Evolutionary conservation across 2,113 vertebrate species (phyloP), one percentile per base, ranked within the genome.

Genomic region (Polypterus bichir): DNA sequence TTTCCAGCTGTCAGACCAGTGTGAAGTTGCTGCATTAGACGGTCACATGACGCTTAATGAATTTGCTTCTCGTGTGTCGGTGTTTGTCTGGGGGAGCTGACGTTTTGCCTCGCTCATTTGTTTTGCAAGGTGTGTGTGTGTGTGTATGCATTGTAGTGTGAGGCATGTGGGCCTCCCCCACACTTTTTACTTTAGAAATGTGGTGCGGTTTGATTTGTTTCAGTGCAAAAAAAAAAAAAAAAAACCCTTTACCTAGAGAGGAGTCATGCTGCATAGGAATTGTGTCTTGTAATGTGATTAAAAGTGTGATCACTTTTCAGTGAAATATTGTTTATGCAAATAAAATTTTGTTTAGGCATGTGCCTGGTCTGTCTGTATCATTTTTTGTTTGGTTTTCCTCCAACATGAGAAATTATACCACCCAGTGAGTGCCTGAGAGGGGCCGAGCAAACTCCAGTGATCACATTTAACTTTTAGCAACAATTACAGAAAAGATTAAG

Each of bases 301-400:
- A 7, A 71, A 78, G 70, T 76, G 76, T 69, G 63, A 70, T 76
- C 71, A 80, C 66, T 76, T 54, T 58, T 58, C 66, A 67, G 73
- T 76, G 77, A 75, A 81, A 77, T 67, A 79, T 81, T 77, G 79
- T 83, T 73, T 80, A 85, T 86, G 82, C 80, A 86, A 88, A 80
- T 74, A 81, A 68, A 88, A 11, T 53, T 62, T 54, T 9, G 53
- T n/a, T 48, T 48, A 49, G 49, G 11, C 10, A 48, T n/a, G 46
- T 52, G 44, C 45, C 10, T 62, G 53, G 61, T 46, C 53, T 61
- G 60, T 47, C 11, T 10, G 11, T 45, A 52, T 27, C 46, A 9
- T 44, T 61, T 27, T 27, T 60, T 9, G 45, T 9, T 9, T 49
- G 11, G 44, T 44, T 27, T 27, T 27, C 27, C 27, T 27, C 27